Evolutionary conservation across 2,113 vertebrate genomes (phyloP).

Genomic region (Grus americana): DNA sequence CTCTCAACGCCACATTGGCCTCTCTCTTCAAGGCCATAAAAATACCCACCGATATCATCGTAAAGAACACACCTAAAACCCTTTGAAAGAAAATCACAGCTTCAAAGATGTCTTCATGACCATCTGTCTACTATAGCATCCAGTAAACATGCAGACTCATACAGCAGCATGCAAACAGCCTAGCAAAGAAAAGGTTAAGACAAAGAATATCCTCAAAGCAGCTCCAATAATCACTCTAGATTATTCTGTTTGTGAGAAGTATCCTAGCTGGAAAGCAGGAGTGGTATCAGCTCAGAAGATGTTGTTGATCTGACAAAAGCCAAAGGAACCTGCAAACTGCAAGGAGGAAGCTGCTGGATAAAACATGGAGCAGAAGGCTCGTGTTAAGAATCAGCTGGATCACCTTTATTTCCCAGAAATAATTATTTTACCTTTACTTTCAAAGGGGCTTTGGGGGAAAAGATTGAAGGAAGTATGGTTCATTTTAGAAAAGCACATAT

Average conservation of each 20-base stretch:
- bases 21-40: background rate
- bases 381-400: background rate
- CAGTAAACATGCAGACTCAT: slow-evolving; percentile 41
- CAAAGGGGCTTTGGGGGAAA: background rate
- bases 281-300: background rate
- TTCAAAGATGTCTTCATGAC: background rate
- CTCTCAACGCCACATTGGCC: background rate
- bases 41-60: background rate
- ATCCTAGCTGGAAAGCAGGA: background rate
- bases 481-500: background rate
- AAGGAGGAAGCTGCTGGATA: background rate
- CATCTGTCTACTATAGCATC: background rate
- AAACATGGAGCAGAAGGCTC: background rate
- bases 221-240: background rate
- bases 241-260: background rate
- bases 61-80: background rate
- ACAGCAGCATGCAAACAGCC: slow-evolving; percentile 33
- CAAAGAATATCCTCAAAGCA: background rate
- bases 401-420: background rate
- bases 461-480: background rate
- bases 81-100: background rate
- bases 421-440: slow-evolving; percentile 26
- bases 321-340: background rate
- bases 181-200: slow-evolving; percentile 4
- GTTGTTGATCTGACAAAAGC: background rate